Evolutionary conservation across 2,113 vertebrate genomes (phyloP), one percentile per base, ranked within the genome.

Genomic region (Halcyon senegalensis): DNA sequence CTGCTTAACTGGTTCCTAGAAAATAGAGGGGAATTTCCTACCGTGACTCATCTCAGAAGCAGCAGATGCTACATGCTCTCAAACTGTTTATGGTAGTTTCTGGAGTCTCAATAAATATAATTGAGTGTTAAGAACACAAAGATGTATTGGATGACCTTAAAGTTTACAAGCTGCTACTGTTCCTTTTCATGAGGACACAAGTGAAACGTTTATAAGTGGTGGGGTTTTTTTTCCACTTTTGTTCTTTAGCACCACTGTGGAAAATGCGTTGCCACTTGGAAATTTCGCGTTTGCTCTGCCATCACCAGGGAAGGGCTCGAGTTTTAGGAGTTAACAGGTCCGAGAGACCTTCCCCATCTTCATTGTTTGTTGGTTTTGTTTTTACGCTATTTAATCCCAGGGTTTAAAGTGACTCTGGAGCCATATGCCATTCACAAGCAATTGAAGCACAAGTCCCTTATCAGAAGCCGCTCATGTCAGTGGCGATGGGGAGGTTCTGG

Each of bases 1-100:
- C 82, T 85, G 86, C 79, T 16, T 19, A 20, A 48, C 55, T 78
- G 86, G 37, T 95, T 96, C 96, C 96, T 96, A 93, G 95, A 94
- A 87, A 93, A 96, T 89, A 73, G 1, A 70, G 93, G 92, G 93
- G 93, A 93, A 76, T 96, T 94, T 96, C 81, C 79, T 89, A 13
- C 72, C 1, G 0, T 94, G 91, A 93, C 93, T 96, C 91, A 94
- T 87, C 55, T 74, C 88, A 39, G 73, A 89, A 93, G 84, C 10
- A 84, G 87, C 89, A 94, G 90, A 92, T 94, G 90, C 77, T 87
- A 3, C 48, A 11, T 0, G 8, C 53, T 94, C 53, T 90, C 83
- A 69, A 84, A 72, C 75, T 58, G n/a, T 50, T 88, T 77, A 28
- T 79, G 35, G 62, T 69, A 25, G 53, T 51, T 80, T 77, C 73